Evolutionary conservation across 2,113 vertebrate genomes (phyloP).

Genomic region (Cyrtonyx montezumae): DNA sequence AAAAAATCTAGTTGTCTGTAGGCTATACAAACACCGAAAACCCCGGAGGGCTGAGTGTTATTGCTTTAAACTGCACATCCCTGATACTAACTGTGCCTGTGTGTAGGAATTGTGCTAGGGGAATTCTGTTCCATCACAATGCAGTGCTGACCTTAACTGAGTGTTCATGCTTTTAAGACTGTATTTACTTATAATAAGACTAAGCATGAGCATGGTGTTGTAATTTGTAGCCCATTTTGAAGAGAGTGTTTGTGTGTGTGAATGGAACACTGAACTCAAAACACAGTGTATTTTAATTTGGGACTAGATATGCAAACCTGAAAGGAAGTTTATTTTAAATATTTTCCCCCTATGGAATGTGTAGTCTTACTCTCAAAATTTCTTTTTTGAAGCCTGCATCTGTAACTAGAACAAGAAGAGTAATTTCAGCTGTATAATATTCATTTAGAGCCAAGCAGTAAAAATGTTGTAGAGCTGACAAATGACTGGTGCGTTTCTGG

Average conservation of each 20-base stretch:
- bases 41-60: background rate
- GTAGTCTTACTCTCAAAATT: background rate
- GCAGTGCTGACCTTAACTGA: background rate
- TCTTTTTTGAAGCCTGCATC: background rate
- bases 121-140: background rate
- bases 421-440: background rate
- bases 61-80: background rate
- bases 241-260: background rate
- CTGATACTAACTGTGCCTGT: background rate
- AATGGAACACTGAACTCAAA: background rate
- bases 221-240: background rate
- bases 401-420: background rate
- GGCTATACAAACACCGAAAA: background rate
- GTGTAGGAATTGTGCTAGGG: fast-evolving
- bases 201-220: background rate
- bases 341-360: background rate
- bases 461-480: background rate
- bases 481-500: background rate
- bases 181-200: background rate
- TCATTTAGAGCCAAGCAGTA: background rate
- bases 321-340: background rate
- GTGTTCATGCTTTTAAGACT: background rate
- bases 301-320: background rate
- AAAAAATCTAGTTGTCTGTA: background rate
- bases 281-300: background rate